A percentile compares a stretch with the other conserved stretches of the same genome.
These are phyloP conservation scores for Cephonodes hylas DNA, from an alignment of 2,888 invertebrate species.

Conservation along the genomic window DNA sequence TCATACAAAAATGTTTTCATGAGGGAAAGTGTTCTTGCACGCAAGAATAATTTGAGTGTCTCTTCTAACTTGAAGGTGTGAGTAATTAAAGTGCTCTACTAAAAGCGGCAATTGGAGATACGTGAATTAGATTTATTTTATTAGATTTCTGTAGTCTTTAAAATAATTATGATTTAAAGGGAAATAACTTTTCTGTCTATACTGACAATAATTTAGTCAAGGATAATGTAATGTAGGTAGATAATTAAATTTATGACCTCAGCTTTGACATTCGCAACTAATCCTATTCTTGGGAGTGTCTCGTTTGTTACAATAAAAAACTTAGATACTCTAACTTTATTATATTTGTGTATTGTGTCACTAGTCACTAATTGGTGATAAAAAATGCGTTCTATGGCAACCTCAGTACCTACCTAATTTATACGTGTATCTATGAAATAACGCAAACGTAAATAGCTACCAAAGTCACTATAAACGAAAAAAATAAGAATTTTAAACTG, in stretches of 20 bases:
- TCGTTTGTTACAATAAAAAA: no score
- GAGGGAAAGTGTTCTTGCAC: slow-evolving; percentile 4
- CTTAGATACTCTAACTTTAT: no score
- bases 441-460: no score
- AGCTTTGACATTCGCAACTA: no score
- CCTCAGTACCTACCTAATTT: no score
- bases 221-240: not conserved
- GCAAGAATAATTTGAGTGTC: not conserved
- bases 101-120: not conserved
- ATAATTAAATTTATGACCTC: not conserved
- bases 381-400: no score
- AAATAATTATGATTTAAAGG: not conserved
- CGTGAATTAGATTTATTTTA: slow-evolving; percentile 5
- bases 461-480: no score
- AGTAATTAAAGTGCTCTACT: not conserved
- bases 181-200: not conserved
- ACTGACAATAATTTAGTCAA: not conserved
- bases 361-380: no score
- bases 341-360: no score
- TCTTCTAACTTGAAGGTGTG: not conserved
- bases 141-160: not conserved
- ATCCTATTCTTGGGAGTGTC: no score
- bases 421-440: no score
- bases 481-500: no score
- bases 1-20: not conserved